phyloP scores from a whole-genome alignment of 2,888 invertebrate species.

The Danaus chrysippus region DNA sequence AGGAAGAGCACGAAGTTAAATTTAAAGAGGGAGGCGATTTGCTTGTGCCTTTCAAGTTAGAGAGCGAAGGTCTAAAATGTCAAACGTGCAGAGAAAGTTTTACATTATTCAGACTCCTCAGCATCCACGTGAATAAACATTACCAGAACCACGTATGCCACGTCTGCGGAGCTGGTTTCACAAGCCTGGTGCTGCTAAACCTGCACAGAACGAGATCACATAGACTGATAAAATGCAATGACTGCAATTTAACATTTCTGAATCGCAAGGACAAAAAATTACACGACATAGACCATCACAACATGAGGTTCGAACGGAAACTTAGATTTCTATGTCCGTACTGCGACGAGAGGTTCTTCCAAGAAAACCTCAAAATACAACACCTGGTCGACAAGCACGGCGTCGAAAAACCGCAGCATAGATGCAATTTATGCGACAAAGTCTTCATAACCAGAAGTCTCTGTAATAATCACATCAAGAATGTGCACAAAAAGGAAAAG shows the following conservation, averaged over 20 bases:
- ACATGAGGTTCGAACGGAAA: constrained; percentile 44
- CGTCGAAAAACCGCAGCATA: constrained; percentile 50
- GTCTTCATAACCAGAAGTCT: constrained; percentile 58
- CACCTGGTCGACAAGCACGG: constrained; percentile 58
- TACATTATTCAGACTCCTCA: constrained; percentile 50
- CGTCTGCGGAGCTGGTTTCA: constrained; percentile 62
- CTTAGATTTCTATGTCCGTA: constrained; percentile 53
- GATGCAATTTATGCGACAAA: constrained; percentile 55
- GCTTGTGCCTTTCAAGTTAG: constrained; percentile 60
- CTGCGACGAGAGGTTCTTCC: constrained; percentile 53
- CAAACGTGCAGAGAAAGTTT: constrained; percentile 58
- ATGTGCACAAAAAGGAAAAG: constrained; percentile 63
- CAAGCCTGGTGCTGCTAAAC: constrained; percentile 60
- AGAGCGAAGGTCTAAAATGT: constrained; percentile 44
- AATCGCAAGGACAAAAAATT: constrained; percentile 40
- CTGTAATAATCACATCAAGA: constrained; percentile 60
- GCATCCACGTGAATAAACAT: constrained; percentile 67
- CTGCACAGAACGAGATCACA: constrained; percentile 57
- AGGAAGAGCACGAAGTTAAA: constrained; percentile 40
- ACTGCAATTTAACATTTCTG: constrained; percentile 47
- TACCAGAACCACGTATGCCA: constrained; percentile 65
- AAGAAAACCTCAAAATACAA: constrained; percentile 48
- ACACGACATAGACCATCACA: constrained; percentile 42
- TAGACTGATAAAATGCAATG: constrained; percentile 43
- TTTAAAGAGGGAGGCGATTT: constrained; percentile 49